Evolutionary conservation across 2,113 vertebrate species (phyloP), one percentile per base, ranked within the genome.

Genomic region (Aegypius monachus): DNA sequence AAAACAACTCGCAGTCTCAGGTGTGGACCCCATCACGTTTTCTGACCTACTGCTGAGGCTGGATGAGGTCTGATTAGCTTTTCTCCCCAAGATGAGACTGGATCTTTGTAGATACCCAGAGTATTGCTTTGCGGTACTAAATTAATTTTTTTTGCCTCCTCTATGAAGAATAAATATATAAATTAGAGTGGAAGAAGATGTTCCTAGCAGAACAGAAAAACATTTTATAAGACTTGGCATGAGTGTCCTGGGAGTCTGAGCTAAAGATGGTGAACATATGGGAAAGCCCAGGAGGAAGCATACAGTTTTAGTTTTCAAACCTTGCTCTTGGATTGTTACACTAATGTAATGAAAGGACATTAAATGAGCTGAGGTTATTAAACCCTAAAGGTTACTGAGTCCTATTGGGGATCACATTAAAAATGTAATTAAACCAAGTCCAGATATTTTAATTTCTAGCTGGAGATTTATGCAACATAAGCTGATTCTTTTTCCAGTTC

Each of bases 331-430:
- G 23, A 70, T 70, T 68, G 68, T 71, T 96, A 65, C 56, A 63
- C 47, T 95, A 61, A 89, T 62, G 53, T 88, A 83, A 84, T 52
- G 93, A 93, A 88, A 96, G 91, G 84, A 92, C 59, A 86, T 74
- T 81, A 86, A 97, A 95, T 88, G 91, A 88, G 58, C 82, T 82
- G 61, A 87, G 92, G 12, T 97, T 97, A 93, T 94, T 95, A 96
- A 97, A 93, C 90, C 55, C 92, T 90, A 81, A 86, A 94, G 82
- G 68, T 95, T 94, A 86, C 52, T n/a, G 38, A 71, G 52, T 68
- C 61, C 71, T 88, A 6, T 9, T 89, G 53, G 62, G 94, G 58
- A 89, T 91, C 77, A 65, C 73, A 93, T 94, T 94, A 93, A 95
- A 97, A 88, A 95, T 75, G 92, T 96, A 81, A 86, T 94, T 94